phyloP scores from a whole-genome alignment of 2,113 vertebrate species.

The Danionella cerebrum region DNA sequence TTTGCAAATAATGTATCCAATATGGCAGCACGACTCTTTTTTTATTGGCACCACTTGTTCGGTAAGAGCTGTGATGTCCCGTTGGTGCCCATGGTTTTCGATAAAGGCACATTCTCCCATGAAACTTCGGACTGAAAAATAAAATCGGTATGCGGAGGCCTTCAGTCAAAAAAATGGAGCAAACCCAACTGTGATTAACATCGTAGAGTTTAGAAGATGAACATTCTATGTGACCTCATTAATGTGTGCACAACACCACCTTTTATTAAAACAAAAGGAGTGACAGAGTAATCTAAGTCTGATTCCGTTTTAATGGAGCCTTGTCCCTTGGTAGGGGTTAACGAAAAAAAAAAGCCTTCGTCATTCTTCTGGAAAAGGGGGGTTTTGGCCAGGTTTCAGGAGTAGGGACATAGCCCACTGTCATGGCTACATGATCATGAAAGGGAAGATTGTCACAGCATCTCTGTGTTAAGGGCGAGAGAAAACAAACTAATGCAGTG shows the following conservation, averaged over 20 bases:
- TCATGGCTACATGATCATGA: slow-evolving; percentile 30
- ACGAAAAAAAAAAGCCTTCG: slow-evolving; percentile 36
- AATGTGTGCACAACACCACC: slow-evolving; percentile 1
- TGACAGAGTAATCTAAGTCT: slow-evolving; percentile 32
- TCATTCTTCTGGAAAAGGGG: slow-evolving; percentile 31
- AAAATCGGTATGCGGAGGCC: too few species aligned
- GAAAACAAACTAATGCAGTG: not conserved
- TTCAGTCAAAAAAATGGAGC: too few species aligned
- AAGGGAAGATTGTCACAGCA: slow-evolving; percentile 19
- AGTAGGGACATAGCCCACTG: slow-evolving; percentile 21
- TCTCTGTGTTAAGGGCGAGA: slow-evolving; percentile 5
- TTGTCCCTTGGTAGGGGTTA: slow-evolving; percentile 32
- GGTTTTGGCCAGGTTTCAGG: slow-evolving; percentile 34
- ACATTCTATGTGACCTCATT: too few species aligned
- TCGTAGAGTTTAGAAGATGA: too few species aligned
- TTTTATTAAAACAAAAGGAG: slow-evolving; percentile 31
- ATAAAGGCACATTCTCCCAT: too few species aligned
- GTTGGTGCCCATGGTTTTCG: too few species aligned
- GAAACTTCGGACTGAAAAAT: too few species aligned
- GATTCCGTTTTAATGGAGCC: slow-evolving; percentile 35
- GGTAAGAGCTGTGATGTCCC: too few species aligned
- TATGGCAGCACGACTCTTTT: too few species aligned
- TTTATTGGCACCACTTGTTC: too few species aligned
- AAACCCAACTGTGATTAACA: too few species aligned
- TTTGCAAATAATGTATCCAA: too few species aligned